Evolutionary conservation across 2,888 invertebrate species (phyloP).

Genomic region (Gryllus longicercus): DNA sequence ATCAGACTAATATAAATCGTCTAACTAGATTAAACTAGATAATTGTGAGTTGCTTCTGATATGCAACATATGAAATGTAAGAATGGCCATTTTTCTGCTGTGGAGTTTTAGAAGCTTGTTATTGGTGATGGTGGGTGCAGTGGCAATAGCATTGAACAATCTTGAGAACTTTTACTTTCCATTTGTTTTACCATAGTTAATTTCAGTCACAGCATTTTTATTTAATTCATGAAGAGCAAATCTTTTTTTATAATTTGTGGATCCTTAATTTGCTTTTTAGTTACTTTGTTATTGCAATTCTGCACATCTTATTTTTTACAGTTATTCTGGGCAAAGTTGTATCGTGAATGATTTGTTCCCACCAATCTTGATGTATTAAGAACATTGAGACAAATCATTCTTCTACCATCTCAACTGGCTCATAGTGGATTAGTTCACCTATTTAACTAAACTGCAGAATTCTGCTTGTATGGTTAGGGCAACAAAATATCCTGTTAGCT

Average conservation of each 20-base stretch:
- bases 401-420: neutral
- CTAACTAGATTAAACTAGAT: too few species aligned
- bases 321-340: constrained; percentile 88
- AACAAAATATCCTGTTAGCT: neutral
- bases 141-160: too few species aligned
- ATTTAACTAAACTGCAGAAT: constrained; percentile 6
- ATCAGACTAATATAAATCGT: too few species aligned
- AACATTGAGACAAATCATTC: constrained; percentile 39
- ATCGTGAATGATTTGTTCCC: constrained; percentile 92
- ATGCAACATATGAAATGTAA: too few species aligned
- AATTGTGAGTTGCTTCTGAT: too few species aligned
- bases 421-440: neutral
- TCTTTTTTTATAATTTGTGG: constrained; percentile 24
- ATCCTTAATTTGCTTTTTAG: constrained; percentile 6
- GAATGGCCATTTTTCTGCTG: too few species aligned
- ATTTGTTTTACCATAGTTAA: too few species aligned
- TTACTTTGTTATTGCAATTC: constrained; percentile 26
- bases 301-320: constrained; percentile 53
- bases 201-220: too few species aligned
- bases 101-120: too few species aligned
- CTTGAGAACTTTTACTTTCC: too few species aligned
- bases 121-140: too few species aligned
- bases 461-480: constrained; percentile 11
- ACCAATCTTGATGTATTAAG: constrained; percentile 50
- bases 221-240: too few species aligned